Evolutionary conservation across 2,888 invertebrate species (phyloP).

Genomic region (Charanyca ferruginea): DNA sequence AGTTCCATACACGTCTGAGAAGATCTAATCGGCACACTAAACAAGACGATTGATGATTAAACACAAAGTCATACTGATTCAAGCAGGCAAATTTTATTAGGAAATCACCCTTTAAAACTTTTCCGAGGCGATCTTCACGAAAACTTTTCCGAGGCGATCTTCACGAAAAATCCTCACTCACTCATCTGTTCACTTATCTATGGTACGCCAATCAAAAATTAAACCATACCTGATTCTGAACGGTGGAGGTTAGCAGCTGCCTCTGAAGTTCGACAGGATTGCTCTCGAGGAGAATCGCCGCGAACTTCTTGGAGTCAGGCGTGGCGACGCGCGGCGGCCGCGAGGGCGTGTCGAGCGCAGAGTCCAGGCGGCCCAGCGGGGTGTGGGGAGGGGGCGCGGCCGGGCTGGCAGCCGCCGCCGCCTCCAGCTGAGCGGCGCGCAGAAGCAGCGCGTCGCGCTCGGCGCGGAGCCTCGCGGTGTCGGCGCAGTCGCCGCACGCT

Average conservation of each 20-base stretch:
- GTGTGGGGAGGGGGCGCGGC: conserved; percentile 85
- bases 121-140: not conserved
- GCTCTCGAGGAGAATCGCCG: conserved; percentile 95
- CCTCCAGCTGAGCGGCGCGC: conserved; percentile 91
- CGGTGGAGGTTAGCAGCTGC: conserved; percentile 95
- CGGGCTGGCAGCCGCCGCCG: conserved; percentile 82
- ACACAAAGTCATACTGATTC: conserved; percentile 22
- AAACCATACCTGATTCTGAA: conserved; percentile 94
- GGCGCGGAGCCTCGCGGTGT: conserved; percentile 91
- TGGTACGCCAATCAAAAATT: not conserved
- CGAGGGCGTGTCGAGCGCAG: conserved; percentile 92
- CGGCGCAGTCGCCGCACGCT: conserved; percentile 76
- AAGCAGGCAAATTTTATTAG: not conserved
- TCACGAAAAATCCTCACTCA: conserved; percentile 5
- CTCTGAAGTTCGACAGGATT: conserved; percentile 96
- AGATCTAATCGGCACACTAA: conserved; percentile 40
- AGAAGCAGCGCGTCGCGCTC: conserved; percentile 95
- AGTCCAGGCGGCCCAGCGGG: conserved; percentile 93
- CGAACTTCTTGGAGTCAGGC: conserved; percentile 94
- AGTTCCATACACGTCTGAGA: conserved; percentile 45
- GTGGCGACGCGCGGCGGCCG: conserved; percentile 92
- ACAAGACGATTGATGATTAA: conserved; percentile 48
- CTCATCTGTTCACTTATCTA: not conserved
- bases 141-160: not conserved
- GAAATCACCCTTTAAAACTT: not conserved